These are phyloP conservation scores for Lycocorax pyrrhopterus DNA, from an alignment of 2,113 vertebrate species.

Conservation along the genomic window DNA sequence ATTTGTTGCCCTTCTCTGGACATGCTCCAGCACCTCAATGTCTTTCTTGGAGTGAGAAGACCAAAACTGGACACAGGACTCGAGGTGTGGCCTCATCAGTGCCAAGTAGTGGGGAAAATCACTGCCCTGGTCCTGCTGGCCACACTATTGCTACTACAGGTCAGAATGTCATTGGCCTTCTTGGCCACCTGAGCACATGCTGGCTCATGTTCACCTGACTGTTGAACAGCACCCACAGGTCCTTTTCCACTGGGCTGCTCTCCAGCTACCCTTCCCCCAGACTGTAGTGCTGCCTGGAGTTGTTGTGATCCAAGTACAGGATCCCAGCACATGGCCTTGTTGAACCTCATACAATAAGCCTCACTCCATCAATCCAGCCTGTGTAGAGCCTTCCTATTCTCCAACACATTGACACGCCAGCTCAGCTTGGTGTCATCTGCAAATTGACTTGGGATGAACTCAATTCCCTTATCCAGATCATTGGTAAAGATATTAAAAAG, in stretches of 20 bases:
- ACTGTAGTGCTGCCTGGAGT: background rate
- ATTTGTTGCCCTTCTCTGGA: background rate
- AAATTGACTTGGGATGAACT: background rate
- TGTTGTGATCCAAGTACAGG: background rate
- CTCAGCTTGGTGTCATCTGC: background rate
- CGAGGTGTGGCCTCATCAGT: rapidly evolving
- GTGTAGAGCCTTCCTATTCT: background rate
- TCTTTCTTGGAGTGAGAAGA: background rate
- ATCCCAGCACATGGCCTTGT: background rate
- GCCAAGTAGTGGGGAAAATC: rapidly evolving
- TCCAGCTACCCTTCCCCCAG: background rate
- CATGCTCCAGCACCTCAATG: rapidly evolving
- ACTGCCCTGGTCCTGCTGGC: background rate
- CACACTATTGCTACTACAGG: background rate
- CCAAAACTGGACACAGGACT: background rate
- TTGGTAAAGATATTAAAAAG: background rate
- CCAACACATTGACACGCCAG: rapidly evolving
- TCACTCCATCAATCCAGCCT: background rate
- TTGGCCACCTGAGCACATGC: background rate
- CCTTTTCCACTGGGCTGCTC: background rate
- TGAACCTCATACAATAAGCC: background rate
- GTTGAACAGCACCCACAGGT: rapidly evolving
- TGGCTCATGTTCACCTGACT: background rate
- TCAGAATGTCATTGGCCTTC: background rate
- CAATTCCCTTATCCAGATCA: background rate